Conservation (phyloP, 2,888 invertebrate genomes). For the Agrilus cyanescens region DNA sequence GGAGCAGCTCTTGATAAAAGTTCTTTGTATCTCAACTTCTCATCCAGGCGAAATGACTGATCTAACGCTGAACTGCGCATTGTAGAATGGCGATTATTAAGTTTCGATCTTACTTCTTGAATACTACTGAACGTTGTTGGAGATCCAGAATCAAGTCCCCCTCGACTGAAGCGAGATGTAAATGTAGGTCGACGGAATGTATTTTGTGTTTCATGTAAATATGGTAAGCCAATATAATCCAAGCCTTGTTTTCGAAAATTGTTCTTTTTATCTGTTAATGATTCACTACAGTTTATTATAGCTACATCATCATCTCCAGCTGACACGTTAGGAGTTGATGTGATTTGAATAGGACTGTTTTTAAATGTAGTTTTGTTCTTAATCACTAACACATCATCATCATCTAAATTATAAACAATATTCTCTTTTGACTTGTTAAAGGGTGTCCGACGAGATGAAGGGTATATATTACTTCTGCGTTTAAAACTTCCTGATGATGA, state of each 20-base stretch:
- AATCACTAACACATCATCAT: conserved; percentile 18
- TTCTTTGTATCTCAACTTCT: conserved; percentile 44
- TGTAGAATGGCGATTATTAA: conserved; percentile 2
- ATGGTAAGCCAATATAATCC: conserved; percentile 16
- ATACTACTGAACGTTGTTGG: conserved; percentile 6
- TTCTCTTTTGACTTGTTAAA: conserved; percentile 8
- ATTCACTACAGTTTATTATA: conserved; percentile 22
- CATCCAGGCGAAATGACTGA: conserved; percentile 44
- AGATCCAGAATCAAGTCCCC: background rate
- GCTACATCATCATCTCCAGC: conserved; percentile 24
- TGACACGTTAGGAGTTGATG: conserved; percentile 17
- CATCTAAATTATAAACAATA: conserved; percentile 13
- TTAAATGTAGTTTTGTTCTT: conserved; percentile 4
- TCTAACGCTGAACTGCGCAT: conserved; percentile 29
- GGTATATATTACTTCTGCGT: conserved; percentile 3
- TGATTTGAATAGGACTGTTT: conserved; percentile 7
- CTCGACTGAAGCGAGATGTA: background rate
- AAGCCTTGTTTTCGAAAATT: conserved; percentile 19
- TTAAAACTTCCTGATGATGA: conserved; percentile 7
- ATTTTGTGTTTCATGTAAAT: conserved; percentile 6
- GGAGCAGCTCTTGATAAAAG: conserved; percentile 36
- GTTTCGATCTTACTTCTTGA: conserved; percentile 5
- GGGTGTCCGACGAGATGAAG: background rate
- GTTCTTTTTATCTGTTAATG: conserved; percentile 18
- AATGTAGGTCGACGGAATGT: background rate